These are phyloP conservation scores for Clistopyga incitator DNA, from an alignment of 2,888 invertebrate genomes.

Conservation along the genomic window DNA sequence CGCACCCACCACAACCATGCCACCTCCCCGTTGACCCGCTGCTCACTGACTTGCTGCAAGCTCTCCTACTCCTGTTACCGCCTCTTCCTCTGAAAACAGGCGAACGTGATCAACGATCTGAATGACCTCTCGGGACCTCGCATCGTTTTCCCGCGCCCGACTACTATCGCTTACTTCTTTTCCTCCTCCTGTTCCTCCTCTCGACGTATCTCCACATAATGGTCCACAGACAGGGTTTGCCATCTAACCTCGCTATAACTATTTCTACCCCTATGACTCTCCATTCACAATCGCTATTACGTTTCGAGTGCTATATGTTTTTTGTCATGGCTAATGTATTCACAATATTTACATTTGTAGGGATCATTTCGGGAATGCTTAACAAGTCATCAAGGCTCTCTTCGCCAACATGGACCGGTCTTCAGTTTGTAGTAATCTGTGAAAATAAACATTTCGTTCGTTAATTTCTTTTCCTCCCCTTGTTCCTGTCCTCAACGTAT, in stretches of 20 bases:
- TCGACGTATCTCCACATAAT: constrained; percentile 1
- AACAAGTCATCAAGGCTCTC: neutral
- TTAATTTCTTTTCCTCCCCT: no score
- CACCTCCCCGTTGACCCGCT: constrained; percentile 9
- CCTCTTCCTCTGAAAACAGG: constrained; percentile 4
- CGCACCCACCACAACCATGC: constrained; percentile 26
- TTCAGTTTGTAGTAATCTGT: constrained; percentile 81
- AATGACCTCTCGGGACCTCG: constrained; percentile 63
- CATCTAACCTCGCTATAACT: neutral
- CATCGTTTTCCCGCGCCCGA: constrained; percentile 53
- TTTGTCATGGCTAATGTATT: neutral
- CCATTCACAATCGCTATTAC: neutral
- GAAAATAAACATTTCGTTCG: constrained; percentile 27
- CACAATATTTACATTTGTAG: neutral
- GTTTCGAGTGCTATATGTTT: no score
- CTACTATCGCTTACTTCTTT: constrained; percentile 29
- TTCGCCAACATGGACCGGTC: constrained; percentile 75
- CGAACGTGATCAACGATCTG: constrained; percentile 63
- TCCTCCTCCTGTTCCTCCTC: constrained; percentile 27
- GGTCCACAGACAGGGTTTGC: constrained; percentile 2
- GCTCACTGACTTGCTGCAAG: neutral
- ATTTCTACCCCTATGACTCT: constrained; percentile 9
- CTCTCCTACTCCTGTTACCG: constrained; percentile 19
- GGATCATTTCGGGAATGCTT: neutral
- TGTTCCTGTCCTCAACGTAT: no score